phyloP scores from a whole-genome alignment of 1,140 invertebrate genomes.

The Camponotus pennsylvanicus region DNA sequence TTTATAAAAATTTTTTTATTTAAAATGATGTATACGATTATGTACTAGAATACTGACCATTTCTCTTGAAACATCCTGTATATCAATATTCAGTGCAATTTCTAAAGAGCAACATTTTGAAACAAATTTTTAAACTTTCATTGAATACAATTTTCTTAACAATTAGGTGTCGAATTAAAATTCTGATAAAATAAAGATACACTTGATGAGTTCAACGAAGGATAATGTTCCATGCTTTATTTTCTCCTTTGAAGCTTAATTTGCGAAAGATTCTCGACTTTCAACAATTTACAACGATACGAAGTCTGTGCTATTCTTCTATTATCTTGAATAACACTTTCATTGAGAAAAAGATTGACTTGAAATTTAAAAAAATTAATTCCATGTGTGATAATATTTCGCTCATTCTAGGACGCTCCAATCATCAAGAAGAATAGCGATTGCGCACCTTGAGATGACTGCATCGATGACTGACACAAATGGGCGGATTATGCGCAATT shows the following conservation, averaged over 20 bases:
- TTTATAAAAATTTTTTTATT: too few relatives aligned
- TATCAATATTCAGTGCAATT: neutral
- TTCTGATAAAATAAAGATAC: neutral
- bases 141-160: neutral
- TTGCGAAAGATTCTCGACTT: neutral
- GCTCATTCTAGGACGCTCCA: neutral
- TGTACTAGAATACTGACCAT: too few relatives aligned
- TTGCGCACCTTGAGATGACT: constrained; percentile 9
- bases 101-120: neutral
- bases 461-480: constrained; percentile 39
- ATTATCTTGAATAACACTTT: neutral
- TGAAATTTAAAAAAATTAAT: neutral
- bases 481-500: constrained; percentile 16
- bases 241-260: neutral
- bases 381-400: neutral
- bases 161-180: neutral
- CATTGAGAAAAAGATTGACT: neutral
- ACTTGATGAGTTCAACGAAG: neutral
- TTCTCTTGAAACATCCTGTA: too few relatives aligned
- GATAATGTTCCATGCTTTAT: neutral
- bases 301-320: neutral
- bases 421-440: constrained; percentile 9
- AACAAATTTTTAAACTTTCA: neutral
- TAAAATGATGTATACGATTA: too few relatives aligned
- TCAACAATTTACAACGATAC: neutral